Percentiles rank a stretch among this genome's conserved stretches.
phyloP scores from a whole-genome alignment of 1,140 invertebrate genomes.

The Cheumatopsyche charites region DNA sequence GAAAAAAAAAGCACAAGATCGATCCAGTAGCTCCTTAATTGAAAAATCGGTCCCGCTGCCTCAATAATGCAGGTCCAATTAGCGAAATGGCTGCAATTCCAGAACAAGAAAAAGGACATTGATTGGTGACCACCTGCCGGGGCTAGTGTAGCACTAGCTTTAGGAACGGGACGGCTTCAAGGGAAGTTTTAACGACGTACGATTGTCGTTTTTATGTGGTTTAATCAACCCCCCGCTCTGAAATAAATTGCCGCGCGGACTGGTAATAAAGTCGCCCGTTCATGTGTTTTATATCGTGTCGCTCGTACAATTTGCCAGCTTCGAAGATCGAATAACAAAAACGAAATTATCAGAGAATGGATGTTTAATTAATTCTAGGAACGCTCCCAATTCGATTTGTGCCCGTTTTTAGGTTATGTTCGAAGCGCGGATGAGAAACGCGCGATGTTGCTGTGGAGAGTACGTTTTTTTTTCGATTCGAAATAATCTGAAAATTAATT shows the following conservation, averaged over 20 bases:
- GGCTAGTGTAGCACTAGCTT: too few species aligned
- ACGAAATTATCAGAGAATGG: too few species aligned
- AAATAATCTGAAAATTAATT: too few species aligned
- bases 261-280: not conserved
- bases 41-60: constrained; percentile 15
- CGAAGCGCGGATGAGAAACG: too few species aligned
- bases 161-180: not conserved
- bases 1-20: too few species aligned
- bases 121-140: constrained; percentile 18
- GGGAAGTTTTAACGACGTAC: constrained; percentile 25
- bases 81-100: constrained; percentile 24
- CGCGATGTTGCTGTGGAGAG: too few species aligned
- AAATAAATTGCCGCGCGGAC: constrained; percentile 6
- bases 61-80: constrained; percentile 28
- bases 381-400: too few species aligned
- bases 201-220: constrained; percentile 28
- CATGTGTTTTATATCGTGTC: not conserved
- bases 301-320: not conserved
- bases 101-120: constrained; percentile 13
- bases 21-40: constrained; percentile 7
- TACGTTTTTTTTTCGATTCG: too few species aligned
- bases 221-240: constrained; percentile 12
- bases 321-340: too few species aligned
- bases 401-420: too few species aligned
- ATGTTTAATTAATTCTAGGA: too few species aligned